Percentiles rank a stretch among this genome's conserved stretches.
These are phyloP conservation scores for Zosterops pallidus DNA, from an alignment of 2,113 vertebrate species.

Conservation along the genomic window DNA sequence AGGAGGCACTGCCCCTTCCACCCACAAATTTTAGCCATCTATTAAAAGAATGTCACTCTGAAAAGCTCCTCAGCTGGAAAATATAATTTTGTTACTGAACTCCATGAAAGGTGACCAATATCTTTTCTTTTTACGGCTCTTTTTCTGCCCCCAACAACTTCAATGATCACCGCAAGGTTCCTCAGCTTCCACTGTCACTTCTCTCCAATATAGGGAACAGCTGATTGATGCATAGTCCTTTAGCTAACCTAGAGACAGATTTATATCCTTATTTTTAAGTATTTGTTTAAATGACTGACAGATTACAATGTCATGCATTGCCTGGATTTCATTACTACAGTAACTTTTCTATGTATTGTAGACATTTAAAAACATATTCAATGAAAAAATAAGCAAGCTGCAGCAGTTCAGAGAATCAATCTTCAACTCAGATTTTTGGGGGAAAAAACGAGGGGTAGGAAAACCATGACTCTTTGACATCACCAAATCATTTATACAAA, in stretches of 20 bases:
- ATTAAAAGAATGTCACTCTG: neutral
- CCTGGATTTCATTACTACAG: neutral
- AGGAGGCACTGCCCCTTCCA: neutral
- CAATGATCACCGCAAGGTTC: neutral
- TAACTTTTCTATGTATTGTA: neutral
- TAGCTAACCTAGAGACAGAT: neutral
- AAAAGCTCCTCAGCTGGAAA: neutral
- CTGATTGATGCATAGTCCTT: neutral
- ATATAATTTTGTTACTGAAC: neutral
- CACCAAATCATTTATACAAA: neutral
- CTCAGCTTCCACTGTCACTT: neutral
- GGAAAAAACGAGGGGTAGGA: neutral
- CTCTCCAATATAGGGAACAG: neutral
- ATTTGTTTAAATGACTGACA: neutral
- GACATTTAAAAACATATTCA: neutral
- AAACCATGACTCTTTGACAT: neutral
- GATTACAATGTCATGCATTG: neutral
- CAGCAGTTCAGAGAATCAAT: neutral
- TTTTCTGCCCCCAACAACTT: neutral
- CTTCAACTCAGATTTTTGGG: neutral
- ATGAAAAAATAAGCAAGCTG: neutral
- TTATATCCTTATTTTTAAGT: neutral
- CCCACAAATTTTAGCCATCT: neutral
- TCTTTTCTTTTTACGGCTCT: neutral
- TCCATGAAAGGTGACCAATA: neutral